These are phyloP conservation scores for Tinamus major DNA, from an alignment of 2,797 vertebrate genomes.

Conservation along the genomic window DNA sequence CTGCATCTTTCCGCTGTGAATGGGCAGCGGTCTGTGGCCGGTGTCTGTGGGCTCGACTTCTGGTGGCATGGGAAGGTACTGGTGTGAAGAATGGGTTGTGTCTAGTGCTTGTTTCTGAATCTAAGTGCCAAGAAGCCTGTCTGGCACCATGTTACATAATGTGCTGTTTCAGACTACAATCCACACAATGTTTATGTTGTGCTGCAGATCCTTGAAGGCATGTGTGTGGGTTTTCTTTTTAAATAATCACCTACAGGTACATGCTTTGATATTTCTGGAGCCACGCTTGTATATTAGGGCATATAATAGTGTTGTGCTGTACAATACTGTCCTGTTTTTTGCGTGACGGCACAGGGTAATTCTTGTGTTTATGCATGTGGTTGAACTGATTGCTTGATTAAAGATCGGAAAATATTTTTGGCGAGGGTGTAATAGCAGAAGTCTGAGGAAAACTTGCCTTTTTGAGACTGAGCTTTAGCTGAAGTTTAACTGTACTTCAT, in stretches of 20 bases:
- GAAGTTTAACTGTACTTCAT: neutral
- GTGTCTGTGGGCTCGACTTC: neutral
- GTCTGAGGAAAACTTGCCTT: neutral
- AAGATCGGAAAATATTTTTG: slow-evolving; percentile 47
- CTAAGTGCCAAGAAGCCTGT: slow-evolving; percentile 8
- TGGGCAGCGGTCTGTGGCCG: neutral
- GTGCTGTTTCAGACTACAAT: neutral
- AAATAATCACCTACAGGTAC: slow-evolving; percentile 35
- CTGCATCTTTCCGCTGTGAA: neutral
- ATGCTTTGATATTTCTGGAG: slow-evolving; percentile 32
- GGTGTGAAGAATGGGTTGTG: slow-evolving; percentile 5
- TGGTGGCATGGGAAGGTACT: neutral
- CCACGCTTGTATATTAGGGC: neutral
- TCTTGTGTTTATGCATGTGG: neutral
- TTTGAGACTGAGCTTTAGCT: neutral
- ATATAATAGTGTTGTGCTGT: neutral
- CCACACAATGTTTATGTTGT: slow-evolving; percentile 40
- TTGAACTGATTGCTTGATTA: neutral
- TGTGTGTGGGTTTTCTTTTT: slow-evolving; percentile 33
- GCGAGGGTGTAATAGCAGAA: neutral
- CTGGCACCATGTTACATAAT: slow-evolving; percentile 8
- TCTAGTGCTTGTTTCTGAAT: neutral
- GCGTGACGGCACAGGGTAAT: neutral
- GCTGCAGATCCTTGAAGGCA: neutral
- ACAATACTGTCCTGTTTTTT: slow-evolving; percentile 8